Percentiles rank a stretch among this genome's conserved stretches.
These are phyloP conservation scores for Acromyrmex echinatior DNA, from an alignment of 1,140 invertebrate genomes.

Conservation along the genomic window DNA sequence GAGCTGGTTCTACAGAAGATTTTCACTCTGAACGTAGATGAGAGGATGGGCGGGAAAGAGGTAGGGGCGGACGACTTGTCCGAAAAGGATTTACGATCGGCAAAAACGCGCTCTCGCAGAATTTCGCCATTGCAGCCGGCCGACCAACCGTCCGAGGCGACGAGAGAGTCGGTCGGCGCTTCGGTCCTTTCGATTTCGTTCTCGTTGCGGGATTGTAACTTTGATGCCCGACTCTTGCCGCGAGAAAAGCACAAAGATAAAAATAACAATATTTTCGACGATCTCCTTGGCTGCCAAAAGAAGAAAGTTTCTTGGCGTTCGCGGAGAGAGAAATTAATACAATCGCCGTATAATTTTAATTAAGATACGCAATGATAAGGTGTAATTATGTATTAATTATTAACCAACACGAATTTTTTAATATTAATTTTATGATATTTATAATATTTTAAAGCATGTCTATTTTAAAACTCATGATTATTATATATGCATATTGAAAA, in stretches of 20 bases:
- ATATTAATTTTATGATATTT: neutral
- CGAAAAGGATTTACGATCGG: slow-evolving; percentile 74
- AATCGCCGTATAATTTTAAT: neutral
- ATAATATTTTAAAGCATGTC: neutral
- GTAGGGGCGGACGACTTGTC: slow-evolving; percentile 48
- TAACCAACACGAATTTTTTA: neutral
- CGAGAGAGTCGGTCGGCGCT: slow-evolving; percentile 63
- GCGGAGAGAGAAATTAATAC: slow-evolving; percentile 11
- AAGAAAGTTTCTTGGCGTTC: slow-evolving; percentile 21
- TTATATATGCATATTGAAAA: neutral
- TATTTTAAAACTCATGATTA: neutral
- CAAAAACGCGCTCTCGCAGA: slow-evolving; percentile 61
- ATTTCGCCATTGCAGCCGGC: slow-evolving; percentile 67
- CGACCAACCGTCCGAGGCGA: slow-evolving; percentile 21
- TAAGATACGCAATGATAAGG: neutral
- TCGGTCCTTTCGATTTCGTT: slow-evolving; percentile 76
- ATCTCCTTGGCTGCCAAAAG: slow-evolving; percentile 18
- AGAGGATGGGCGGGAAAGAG: slow-evolving; percentile 7
- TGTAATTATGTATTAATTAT: slow-evolving; percentile 8
- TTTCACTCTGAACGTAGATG: slow-evolving; percentile 59
- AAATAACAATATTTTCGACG: slow-evolving; percentile 44
- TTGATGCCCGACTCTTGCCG: slow-evolving; percentile 26
- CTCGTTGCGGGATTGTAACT: slow-evolving; percentile 52
- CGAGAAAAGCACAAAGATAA: slow-evolving; percentile 33
- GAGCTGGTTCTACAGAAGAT: slow-evolving; percentile 53